Evolutionary conservation across 2,113 vertebrate genomes (phyloP).

Genomic region (Thunnus maccoyii): DNA sequence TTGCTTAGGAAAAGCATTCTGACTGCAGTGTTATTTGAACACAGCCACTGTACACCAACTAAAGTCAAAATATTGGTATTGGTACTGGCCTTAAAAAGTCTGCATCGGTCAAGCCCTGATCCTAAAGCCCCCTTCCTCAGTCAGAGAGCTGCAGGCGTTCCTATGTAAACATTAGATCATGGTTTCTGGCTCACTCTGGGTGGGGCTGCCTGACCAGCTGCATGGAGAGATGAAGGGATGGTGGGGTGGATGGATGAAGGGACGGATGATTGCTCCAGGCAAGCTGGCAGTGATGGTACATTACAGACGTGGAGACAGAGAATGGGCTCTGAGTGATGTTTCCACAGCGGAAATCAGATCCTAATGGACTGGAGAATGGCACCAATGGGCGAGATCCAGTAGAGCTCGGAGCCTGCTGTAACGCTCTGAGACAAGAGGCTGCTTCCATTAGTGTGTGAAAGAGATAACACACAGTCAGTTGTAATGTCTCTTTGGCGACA

Average conservation of each 20-base stretch:
- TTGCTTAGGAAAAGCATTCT: not conserved
- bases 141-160: slow-evolving; percentile 44
- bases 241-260: slow-evolving; percentile 38
- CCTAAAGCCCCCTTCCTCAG: slow-evolving; percentile 28
- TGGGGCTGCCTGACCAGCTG: slow-evolving; percentile 48
- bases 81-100: slow-evolving; percentile 9
- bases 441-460: slow-evolving; percentile 49
- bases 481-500: slow-evolving; percentile 16
- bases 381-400: slow-evolving; percentile 55
- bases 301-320: slow-evolving; percentile 47
- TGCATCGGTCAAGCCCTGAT: slow-evolving; percentile 1
- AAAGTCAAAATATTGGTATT: slow-evolving; percentile 9
- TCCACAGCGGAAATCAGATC: slow-evolving; percentile 68
- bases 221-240: slow-evolving; percentile 51
- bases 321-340: slow-evolving; percentile 62
- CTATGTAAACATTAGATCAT: slow-evolving; percentile 68
- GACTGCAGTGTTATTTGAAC: slow-evolving; percentile 1
- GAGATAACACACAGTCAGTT: slow-evolving; percentile 39
- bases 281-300: slow-evolving; percentile 49
- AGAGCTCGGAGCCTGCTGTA: slow-evolving; percentile 27
- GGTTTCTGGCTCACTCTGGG: slow-evolving; percentile 53
- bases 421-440: slow-evolving; percentile 13
- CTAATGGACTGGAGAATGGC: slow-evolving; percentile 67
- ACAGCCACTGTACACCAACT: not conserved
- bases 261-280: slow-evolving; percentile 47